These are phyloP conservation scores for Aphelinus certus DNA, from an alignment of 1,140 invertebrate species.

Conservation along the genomic window DNA sequence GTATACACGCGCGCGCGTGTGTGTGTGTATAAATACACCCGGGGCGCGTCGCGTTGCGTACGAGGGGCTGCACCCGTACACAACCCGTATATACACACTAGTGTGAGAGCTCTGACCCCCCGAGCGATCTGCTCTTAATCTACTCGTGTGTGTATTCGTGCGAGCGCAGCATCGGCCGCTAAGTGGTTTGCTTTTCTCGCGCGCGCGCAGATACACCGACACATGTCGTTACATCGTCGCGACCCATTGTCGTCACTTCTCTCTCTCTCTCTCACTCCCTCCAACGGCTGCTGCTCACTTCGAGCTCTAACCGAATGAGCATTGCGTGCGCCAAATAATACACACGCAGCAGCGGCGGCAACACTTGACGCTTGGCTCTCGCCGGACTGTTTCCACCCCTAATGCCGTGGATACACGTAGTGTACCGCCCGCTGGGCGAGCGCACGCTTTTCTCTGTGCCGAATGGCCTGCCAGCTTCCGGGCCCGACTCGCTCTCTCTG, in stretches of 20 bases:
- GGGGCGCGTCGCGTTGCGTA: too few species aligned
- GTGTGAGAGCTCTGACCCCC: slow-evolving; percentile 15
- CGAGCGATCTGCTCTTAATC: slow-evolving; percentile 50
- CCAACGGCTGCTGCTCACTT: neutral
- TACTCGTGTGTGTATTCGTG: slow-evolving; percentile 53
- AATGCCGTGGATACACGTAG: too few species aligned
- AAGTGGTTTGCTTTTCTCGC: slow-evolving; percentile 52
- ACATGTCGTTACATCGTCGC: slow-evolving; percentile 59
- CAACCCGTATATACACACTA: neutral
- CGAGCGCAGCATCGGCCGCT: slow-evolving; percentile 45
- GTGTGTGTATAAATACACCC: too few species aligned
- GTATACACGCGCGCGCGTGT: too few species aligned
- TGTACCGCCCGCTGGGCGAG: too few species aligned
- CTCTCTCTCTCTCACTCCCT: too few species aligned
- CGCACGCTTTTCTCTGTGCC: too few species aligned
- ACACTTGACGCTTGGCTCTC: slow-evolving; percentile 58
- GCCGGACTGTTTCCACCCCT: neutral
- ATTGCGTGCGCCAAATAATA: slow-evolving; percentile 51
- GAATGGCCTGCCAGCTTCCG: too few species aligned
- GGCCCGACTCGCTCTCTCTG: too few species aligned
- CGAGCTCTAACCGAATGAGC: neutral
- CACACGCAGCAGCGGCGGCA: slow-evolving; percentile 22
- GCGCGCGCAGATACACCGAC: slow-evolving; percentile 40
- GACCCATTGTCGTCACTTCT: slow-evolving; percentile 6
- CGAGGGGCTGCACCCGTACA: neutral